A percentile compares a stretch with the other conserved stretches of the same genome.
Conservation (phyloP, 2,797 vertebrate species). For the Halcyon smyrnensis region DNA sequence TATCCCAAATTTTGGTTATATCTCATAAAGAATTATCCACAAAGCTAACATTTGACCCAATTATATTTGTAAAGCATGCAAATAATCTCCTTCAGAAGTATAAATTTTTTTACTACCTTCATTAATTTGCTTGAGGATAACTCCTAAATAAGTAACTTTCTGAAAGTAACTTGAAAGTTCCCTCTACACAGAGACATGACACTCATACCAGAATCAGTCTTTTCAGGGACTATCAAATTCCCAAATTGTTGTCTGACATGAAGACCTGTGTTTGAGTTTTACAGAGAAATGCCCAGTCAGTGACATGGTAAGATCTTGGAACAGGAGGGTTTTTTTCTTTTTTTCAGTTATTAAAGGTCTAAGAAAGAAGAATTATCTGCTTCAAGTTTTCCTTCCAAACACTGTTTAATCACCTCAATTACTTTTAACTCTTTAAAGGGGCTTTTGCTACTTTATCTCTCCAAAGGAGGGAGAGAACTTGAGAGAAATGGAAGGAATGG, state of each 20-base stretch:
- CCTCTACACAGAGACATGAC: not conserved
- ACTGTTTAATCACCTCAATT: not conserved
- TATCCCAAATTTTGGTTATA: not conserved
- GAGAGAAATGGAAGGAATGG: not conserved
- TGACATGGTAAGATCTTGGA: not conserved
- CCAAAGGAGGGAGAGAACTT: not conserved
- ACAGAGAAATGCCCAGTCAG: not conserved
- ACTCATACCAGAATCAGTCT: not conserved
- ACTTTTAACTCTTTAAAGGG: not conserved
- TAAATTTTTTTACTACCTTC: not conserved
- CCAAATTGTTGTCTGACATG: not conserved
- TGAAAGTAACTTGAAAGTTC: not conserved
- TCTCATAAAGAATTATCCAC: not conserved
- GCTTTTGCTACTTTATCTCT: not conserved
- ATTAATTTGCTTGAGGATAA: not conserved
- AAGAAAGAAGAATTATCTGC: not conserved
- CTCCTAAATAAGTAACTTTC: not conserved
- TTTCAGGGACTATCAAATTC: not conserved
- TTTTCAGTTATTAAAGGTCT: not conserved
- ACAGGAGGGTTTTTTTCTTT: not conserved
- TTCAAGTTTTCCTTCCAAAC: not conserved
- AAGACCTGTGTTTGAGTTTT: not conserved
- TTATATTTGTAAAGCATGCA: not conserved
- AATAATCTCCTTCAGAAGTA: not conserved
- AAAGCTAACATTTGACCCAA: not conserved